Evolutionary conservation across 35 echinoderm and acorn worm species (phyloP).

Genomic region (Lytechinus pictus): DNA sequence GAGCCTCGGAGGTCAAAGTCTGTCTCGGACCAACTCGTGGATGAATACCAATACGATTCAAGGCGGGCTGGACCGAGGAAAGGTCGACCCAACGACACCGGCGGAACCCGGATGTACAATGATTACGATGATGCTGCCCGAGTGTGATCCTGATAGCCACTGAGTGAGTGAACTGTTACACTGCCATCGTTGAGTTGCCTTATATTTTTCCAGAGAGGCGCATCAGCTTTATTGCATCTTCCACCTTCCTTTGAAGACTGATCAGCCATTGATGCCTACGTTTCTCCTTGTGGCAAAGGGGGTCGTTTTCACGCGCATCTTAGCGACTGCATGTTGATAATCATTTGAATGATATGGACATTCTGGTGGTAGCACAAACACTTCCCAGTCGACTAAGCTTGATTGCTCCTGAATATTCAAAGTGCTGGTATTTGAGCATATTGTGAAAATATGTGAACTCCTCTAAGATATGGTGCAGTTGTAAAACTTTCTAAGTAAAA

Average conservation of each 20-base stretch:
- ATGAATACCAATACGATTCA: conserved; percentile 8
- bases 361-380: neutral
- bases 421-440: neutral
- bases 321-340: neutral
- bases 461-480: neutral
- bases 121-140: conserved; percentile 28
- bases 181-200: neutral
- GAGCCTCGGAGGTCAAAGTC: neutral
- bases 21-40: neutral
- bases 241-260: neutral
- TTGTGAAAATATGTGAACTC: neutral
- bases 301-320: neutral
- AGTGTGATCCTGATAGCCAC: neutral
- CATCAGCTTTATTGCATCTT: neutral
- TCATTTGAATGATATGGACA: neutral
- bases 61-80: conserved; percentile 31
- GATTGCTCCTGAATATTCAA: neutral
- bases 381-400: neutral
- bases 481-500: neutral
- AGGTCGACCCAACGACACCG: neutral
- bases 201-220: neutral
- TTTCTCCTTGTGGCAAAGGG: neutral
- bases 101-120: neutral
- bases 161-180: neutral
- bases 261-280: neutral